Evolutionary conservation across 2,888 invertebrate genomes (phyloP).

Genomic region (Chalcosyrphus nemorum): DNA sequence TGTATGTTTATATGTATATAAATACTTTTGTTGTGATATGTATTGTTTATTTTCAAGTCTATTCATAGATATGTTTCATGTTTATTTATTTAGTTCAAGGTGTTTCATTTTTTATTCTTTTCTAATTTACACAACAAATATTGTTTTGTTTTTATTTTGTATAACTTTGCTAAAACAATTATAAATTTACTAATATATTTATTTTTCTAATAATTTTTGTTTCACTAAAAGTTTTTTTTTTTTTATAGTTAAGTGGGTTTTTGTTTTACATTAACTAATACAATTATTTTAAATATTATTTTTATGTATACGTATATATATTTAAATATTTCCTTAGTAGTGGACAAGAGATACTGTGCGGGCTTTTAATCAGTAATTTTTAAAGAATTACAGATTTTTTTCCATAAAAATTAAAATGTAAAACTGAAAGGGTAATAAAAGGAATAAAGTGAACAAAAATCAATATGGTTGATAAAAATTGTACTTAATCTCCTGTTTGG

Average conservation of each 20-base stretch:
- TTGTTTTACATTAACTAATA: conserved; percentile 26
- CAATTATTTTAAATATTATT: conserved; percentile 48
- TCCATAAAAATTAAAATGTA: neutral
- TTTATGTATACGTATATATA: conserved; percentile 37
- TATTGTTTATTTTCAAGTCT: conserved; percentile 79
- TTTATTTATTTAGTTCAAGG: conserved; percentile 12
- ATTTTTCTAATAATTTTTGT: conserved; percentile 9
- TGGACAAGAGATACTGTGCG: conserved; percentile 74
- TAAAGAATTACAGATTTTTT: conserved; percentile 11
- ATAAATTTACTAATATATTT: conserved; percentile 36
- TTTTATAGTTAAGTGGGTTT: conserved; percentile 15
- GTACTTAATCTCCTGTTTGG: too few relatives aligned
- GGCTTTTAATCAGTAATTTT: conserved; percentile 54
- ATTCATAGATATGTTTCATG: conserved; percentile 74
- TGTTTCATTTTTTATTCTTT: conserved; percentile 9
- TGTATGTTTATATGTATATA: conserved; percentile 66
- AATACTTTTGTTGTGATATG: conserved; percentile 76
- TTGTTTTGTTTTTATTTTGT: neutral
- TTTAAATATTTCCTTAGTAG: conserved; percentile 49
- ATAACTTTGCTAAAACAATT: conserved; percentile 11
- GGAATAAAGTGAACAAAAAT: neutral
- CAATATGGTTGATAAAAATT: too few relatives aligned
- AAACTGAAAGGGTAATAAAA: neutral
- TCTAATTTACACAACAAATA: conserved; percentile 13
- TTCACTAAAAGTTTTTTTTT: conserved; percentile 12